A percentile compares a stretch with the other conserved stretches of the same genome.
Evolutionary conservation across 2,797 vertebrate genomes (phyloP).

Genomic region (Argentina silus): DNA sequence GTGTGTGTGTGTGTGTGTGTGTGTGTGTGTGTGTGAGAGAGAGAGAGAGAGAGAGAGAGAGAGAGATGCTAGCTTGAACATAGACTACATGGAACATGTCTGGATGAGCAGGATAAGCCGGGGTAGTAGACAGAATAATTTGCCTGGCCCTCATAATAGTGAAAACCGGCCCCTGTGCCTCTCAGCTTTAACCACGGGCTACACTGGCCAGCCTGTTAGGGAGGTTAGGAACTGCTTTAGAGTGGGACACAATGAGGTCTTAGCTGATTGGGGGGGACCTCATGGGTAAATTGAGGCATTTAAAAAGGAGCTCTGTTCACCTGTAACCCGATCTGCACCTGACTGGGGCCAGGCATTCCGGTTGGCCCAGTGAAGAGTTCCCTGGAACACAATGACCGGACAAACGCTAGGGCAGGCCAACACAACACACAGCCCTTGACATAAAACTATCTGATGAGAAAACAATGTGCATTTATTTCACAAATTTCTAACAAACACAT

Average conservation of each 20-base stretch:
- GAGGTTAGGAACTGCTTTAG: conserved; percentile 38
- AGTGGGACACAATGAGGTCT: conserved; percentile 73
- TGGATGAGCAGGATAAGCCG: background rate
- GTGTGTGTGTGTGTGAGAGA: conserved; percentile 10
- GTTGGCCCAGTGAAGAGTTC: conserved; percentile 66
- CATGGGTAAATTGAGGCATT: conserved; percentile 78
- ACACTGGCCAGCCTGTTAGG: conserved; percentile 29
- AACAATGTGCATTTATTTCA: background rate
- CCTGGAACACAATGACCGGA: conserved; percentile 60
- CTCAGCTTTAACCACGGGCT: conserved; percentile 30
- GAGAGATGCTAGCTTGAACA: background rate
- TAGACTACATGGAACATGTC: conserved; percentile 16
- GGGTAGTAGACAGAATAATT: conserved; percentile 12
- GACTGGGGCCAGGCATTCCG: conserved; percentile 76
- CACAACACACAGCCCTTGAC: conserved; percentile 21
- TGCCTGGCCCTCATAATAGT: conserved; percentile 32
- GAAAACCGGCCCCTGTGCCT: conserved; percentile 56
- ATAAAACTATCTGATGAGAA: background rate
- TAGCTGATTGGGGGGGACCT: conserved; percentile 69
- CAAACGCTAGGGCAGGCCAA: conserved; percentile 50
- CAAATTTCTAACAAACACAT: background rate
- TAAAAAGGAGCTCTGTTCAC: conserved; percentile 84
- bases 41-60: conserved; percentile 12
- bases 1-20: conserved; percentile 13
- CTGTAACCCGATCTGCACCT: conserved; percentile 80